Base-by-base conservation (phyloP, 2,113 vertebrate species). In the Mellivora capensis region DNA sequence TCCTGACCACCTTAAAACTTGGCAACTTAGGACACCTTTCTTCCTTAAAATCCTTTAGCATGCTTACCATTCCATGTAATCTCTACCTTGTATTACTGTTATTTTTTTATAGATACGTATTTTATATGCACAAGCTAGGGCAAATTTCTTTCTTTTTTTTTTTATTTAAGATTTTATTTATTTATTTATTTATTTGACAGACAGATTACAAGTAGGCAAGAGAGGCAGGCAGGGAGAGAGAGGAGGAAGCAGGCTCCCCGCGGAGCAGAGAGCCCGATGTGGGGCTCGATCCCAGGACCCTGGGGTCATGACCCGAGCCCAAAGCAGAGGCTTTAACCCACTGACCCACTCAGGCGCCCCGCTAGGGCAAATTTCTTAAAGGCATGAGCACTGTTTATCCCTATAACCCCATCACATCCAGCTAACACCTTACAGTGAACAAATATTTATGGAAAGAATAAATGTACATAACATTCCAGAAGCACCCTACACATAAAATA, bases 401-500 rank as follows among this genome's bases (percentile, higher is more conserved):
- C 62, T 81, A 89, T 37, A 85, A 59, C 2, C 4, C 91, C 91
- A 92, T 0, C 47, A 83, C 47, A 97, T 97, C 91, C 96, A 97
- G 97, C 88, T 98, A 79, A 98, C 87, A 98, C 85, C 34, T 44
- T 76, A 67, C 1, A 0, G 21, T 94, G 57, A 95, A 49, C 64
- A 96, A 77, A 91, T 86, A 97, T 95, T 96, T 39, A 57, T 96
- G 23, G 17, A 90, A 93, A 93, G 29, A 69, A 85, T 71, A 96
- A 97, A 86, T 88, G 62, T 20, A 77, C 44, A 15, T 54, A 54
- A 85, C 20, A 88, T 59, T 52, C 18, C 11, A 91, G 7, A 96
- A 94, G n/a, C 10, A 39, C 44, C 34, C 44, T 84, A 93, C 11
- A 74, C 61, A 84, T 25, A 93, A 93, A 97, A 94, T 72, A 88